Conservation (phyloP, 2,797 vertebrate species). For the Euthynnus affinis region DNA sequence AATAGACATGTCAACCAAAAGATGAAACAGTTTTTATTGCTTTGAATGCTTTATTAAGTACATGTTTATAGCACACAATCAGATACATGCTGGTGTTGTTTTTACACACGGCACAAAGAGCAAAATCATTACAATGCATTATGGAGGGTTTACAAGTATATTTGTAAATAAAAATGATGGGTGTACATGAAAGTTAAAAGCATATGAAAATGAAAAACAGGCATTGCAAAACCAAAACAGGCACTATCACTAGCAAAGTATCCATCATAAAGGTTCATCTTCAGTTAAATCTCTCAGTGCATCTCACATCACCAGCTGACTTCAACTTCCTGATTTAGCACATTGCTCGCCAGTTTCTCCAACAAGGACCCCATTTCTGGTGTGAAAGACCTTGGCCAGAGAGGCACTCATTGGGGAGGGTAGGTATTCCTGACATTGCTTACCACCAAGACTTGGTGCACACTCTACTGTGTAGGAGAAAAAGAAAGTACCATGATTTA, state of each 20-base stretch:
- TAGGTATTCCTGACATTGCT: constrained; percentile 43
- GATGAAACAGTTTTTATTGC: not conserved
- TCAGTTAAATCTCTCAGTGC: not conserved
- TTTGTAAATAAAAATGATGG: no score
- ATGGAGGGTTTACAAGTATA: no score
- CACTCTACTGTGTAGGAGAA: constrained; percentile 52
- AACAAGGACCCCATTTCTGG: constrained; percentile 48
- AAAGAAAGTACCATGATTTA: constrained; percentile 48
- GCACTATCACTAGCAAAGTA: no score
- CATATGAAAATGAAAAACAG: not conserved
- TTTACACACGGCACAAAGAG: no score
- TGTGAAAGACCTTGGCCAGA: constrained; percentile 34
- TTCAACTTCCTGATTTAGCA: not conserved
- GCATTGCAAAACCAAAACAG: not conserved
- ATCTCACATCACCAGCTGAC: not conserved
- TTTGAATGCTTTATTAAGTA: no score
- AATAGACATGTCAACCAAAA: not conserved
- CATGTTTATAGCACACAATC: not conserved
- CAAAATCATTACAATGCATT: not conserved
- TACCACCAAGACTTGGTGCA: constrained; percentile 52
- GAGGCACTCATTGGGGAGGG: constrained; percentile 33
- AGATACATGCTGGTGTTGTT: not conserved
- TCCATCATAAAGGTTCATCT: not conserved
- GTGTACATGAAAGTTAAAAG: no score
- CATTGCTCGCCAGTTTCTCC: not conserved